Base-by-base conservation (phyloP, 2,113 vertebrate genomes). In the Archilochus colubris region DNA sequence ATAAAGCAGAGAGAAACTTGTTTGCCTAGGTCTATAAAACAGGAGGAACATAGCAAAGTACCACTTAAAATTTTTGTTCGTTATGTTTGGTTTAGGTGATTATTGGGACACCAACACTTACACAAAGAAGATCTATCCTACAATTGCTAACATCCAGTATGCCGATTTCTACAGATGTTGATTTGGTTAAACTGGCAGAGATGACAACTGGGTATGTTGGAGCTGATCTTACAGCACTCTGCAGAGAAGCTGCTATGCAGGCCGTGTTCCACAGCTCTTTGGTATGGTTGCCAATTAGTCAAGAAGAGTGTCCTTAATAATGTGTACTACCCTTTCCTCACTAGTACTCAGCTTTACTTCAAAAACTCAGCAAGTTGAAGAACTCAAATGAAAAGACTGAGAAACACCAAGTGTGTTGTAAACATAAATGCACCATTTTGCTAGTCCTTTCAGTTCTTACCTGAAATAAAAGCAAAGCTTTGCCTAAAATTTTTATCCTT, bases 171-270 rank as follows among this genome's bases (percentile, higher is more conserved):
- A 36, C 89, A 53, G 93, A 89, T 2, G 90, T 99, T 6, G 96
- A 98, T 94, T 69, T 98, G 91, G 51, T 89, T 30, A 93, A 97
- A 46, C 97, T 99, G n/a, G 99, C 99, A 31, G 98, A 98, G 90
- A 98, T 98, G 93, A 99, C 99, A 0, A 92, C 98, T 14, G 99
- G 99, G 28, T 99, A 98, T 6, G 99, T 99, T 7, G 99, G 99
- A 43, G 99, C 99, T 21, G 99, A 99, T 95, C 98, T 99, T 55
- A 98, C 98, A 4, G 99, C 99, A 3, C 98, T 99, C 89, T 99
- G 99, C 97, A 97, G 99, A 85, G 99, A 99, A 86, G 99, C 99
- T 20, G 98, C 98, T n/a, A 96, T 99, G 98, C 97, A 97, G 10
- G 98, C 98, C 46, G 40, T 99, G 69, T 97, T 98, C n/a, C 98